Evolutionary conservation across 2,888 invertebrate species (phyloP), one percentile per base, ranked within the genome.

Genomic region (Trachelus tabidus): DNA sequence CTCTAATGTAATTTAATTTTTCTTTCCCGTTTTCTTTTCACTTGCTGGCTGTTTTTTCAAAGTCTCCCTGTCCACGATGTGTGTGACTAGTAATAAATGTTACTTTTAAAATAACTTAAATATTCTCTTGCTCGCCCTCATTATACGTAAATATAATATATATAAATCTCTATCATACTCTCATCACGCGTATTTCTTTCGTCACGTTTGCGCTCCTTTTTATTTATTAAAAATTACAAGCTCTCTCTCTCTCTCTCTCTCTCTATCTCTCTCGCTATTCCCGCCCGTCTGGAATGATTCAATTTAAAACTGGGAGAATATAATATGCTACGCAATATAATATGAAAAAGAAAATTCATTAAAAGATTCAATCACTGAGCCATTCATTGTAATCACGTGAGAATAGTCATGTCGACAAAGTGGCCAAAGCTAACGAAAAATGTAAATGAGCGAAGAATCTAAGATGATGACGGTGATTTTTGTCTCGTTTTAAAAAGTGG

Each of bases 71-170:
- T 87, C 85, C 87, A 87, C 85, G 76, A 86, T 86, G 83, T 78
- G 84, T 87, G 87, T 90, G 90, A 90, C 90, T 90, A 90, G 90
- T 86, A 87, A 87, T 87, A 89, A 87, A 87, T 85, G 82, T 87
- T 88, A 85, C 80, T 85, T 78, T 84, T 83, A 87, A 88, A 88
- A 90, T 89, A 89, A 89, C 84, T 88, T 89, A 88, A 88, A 88
- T 83, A 86, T 83, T 56, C 84, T 83, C 84, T 85, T 79, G 77
- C 80, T 86, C 80, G 76, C 76, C 80, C 81, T 76, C 69, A 75
- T 81, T 82, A 56, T 83, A 81, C 75, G 30, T 74, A 76, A 77
- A 81, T 75, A 76, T 81, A 79, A 78, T 83, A 82, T 83, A 82
- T 84, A 84, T 86, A 83, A 81, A 85, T 82, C 79, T 80, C 80